Percentiles rank a stretch among this genome's conserved stretches.
phyloP scores from a whole-genome alignment of 2,797 vertebrate genomes.

The Microctenopoma steveboyesi region DNA sequence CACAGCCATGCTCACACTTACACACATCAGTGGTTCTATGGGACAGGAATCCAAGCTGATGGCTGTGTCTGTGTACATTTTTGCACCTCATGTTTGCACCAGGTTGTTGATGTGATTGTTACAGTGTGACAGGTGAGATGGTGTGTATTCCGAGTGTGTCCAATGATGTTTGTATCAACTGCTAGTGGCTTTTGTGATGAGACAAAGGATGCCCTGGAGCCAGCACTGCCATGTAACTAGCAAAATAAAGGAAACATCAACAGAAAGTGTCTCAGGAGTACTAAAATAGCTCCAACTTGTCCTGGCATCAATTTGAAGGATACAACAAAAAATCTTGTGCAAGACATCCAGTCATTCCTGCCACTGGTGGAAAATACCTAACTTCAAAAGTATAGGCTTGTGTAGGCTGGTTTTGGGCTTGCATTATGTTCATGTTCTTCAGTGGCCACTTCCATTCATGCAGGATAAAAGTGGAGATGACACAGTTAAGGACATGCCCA shows the following conservation, averaged over 20 bases:
- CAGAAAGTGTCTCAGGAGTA: slow-evolving; percentile 60
- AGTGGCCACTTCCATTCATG: slow-evolving; percentile 9
- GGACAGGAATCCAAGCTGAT: slow-evolving; percentile 70
- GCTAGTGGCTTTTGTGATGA: slow-evolving; percentile 71
- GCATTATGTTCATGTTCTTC: slow-evolving; percentile 3
- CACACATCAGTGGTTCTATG: slow-evolving; percentile 53
- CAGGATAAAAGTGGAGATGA: slow-evolving; percentile 2
- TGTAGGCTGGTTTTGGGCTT: background rate
- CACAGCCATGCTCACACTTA: slow-evolving; percentile 24
- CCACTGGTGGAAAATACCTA: slow-evolving; percentile 6
- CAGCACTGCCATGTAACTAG: slow-evolving; percentile 74
- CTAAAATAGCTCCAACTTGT: slow-evolving; percentile 65
- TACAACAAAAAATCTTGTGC: slow-evolving; percentile 44
- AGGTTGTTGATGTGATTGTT: slow-evolving; percentile 69
- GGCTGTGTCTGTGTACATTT: slow-evolving; percentile 68
- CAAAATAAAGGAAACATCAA: slow-evolving; percentile 65
- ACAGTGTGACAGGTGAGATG: slow-evolving; percentile 74
- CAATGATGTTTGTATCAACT: slow-evolving; percentile 76
- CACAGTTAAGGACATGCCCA: slow-evolving; percentile 7
- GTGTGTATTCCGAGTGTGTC: slow-evolving; percentile 75
- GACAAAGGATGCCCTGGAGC: slow-evolving; percentile 78
- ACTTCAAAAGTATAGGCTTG: background rate
- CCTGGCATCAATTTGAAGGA: slow-evolving; percentile 56
- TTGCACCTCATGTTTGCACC: slow-evolving; percentile 74
- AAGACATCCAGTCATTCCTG: slow-evolving; percentile 25